Base-by-base conservation (phyloP, 2,113 vertebrate species). In the Microcebus murinus region DNA sequence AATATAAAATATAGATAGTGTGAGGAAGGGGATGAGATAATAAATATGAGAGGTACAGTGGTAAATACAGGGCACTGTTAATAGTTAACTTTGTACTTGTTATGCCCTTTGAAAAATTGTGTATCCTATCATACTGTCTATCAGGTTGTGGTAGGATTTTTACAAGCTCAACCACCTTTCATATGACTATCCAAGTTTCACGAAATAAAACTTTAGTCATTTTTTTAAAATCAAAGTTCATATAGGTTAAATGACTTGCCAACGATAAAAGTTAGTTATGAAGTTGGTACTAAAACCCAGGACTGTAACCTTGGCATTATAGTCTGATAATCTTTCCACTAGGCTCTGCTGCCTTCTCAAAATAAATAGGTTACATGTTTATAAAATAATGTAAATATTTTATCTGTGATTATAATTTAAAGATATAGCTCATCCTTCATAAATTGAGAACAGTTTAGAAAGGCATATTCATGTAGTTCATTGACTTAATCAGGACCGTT, bases 91-190 rank as follows among this genome's bases (percentile, higher is more conserved):
- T 80, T 79, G 50, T 90, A 31, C 20, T 59, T 92, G 34, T 82
- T 93, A 52, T 68, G 29, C 50, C 52, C 85, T 96, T 95, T 95
- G 86, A 96, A 90, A 95, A 83, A 39, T 25, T 92, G 87, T 92
- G 39, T 77, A 27, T 91, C 55, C 87, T 94, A 59, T 84, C 61
- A 76, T 39, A 91, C 59, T 68, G 59, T 87, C 42, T 87, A 23
- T 36, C 77, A 70, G 65, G 17, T 88, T 17, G 6, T 87, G 57
- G 68, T 88, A 88, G 65, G 52, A 59, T 55, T 90, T 94, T 84
- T 73, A 91, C 48, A 97, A 88, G 45, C 45, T 76, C 65, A 97
- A 71, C 31, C 55, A 82, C 73, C 59, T 89, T 95, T 93, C 39
- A 80, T 48, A 27, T 90, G 27, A 94, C 34, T 80, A 13, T 65